phyloP scores from a whole-genome alignment of 23 tunicate species.

The Styela plicata region DNA sequence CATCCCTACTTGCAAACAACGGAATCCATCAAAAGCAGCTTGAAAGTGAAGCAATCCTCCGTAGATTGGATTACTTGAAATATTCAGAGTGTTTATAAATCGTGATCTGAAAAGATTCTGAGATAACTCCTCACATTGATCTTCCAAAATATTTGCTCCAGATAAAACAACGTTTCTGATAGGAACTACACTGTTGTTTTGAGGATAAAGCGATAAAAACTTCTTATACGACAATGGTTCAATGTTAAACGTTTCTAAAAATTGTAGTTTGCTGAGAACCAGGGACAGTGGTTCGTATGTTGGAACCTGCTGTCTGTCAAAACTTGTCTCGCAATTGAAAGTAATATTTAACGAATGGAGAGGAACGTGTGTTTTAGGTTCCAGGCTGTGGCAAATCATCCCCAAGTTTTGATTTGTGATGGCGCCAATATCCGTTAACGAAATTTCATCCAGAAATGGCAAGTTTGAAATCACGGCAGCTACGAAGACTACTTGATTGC shows the following conservation, averaged over 20 bases:
- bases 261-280: slow-evolving; percentile 24
- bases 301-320: slow-evolving; percentile 28
- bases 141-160: slow-evolving; percentile 8
- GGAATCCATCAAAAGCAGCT: slow-evolving; percentile 18
- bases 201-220: not conserved
- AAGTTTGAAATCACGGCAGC: slow-evolving; percentile 32
- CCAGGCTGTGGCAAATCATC: slow-evolving; percentile 37
- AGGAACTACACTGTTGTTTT: slow-evolving; percentile 31
- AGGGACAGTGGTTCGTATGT: slow-evolving; percentile 29
- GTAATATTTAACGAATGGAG: slow-evolving; percentile 44
- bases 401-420: slow-evolving; percentile 24
- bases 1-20: slow-evolving; percentile 29
- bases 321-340: slow-evolving; percentile 16
- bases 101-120: slow-evolving; percentile 18
- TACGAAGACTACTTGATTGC: slow-evolving; percentile 38
- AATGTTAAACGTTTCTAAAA: slow-evolving; percentile 39
- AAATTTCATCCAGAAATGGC: slow-evolving; percentile 43
- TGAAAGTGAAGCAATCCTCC: slow-evolving; percentile 29
- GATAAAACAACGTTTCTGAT: slow-evolving; percentile 22
- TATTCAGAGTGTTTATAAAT: slow-evolving; percentile 31
- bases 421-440: slow-evolving; percentile 18
- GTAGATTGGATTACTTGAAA: slow-evolving; percentile 49
- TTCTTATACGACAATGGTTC: not conserved
- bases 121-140: slow-evolving; percentile 27
- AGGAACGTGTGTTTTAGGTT: not conserved